These are phyloP conservation scores for Linyphia triangularis DNA, from an alignment of 2,888 invertebrate genomes.

Conservation along the genomic window DNA sequence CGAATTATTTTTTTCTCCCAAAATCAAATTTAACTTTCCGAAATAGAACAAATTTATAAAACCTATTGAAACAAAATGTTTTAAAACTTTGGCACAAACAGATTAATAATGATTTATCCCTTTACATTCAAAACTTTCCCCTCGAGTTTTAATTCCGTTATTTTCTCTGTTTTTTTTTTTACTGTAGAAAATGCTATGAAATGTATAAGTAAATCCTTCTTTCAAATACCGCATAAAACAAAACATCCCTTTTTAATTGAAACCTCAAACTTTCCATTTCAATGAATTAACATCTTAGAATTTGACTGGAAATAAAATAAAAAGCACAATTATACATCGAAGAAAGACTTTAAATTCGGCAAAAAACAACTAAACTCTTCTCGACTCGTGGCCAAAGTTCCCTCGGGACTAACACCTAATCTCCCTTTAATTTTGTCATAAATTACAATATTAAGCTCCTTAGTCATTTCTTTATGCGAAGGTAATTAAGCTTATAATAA, in stretches of 20 bases:
- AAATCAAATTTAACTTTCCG: no score
- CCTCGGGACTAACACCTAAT: not conserved
- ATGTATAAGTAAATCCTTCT: not conserved
- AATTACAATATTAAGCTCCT: not conserved
- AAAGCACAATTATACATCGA: not conserved
- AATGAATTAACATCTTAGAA: not conserved
- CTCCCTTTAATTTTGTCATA: conserved; percentile 8
- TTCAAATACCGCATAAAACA: not conserved
- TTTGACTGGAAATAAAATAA: not conserved
- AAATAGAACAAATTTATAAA: no score
- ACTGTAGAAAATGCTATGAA: not conserved
- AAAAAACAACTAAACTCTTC: not conserved
- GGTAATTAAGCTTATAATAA: conserved; percentile 16
- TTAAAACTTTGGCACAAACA: no score
- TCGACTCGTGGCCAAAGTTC: not conserved
- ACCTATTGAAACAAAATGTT: no score
- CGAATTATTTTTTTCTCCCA: no score
- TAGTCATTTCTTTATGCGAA: not conserved
- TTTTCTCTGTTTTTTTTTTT: not conserved
- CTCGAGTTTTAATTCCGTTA: not conserved
- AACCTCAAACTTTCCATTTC: not conserved
- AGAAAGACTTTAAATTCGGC: not conserved
- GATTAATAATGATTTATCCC: no score
- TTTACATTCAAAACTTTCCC: not conserved
- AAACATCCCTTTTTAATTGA: not conserved